These are phyloP conservation scores for Pseudoips prasinana DNA, from an alignment of 2,888 invertebrate genomes.

Conservation along the genomic window DNA sequence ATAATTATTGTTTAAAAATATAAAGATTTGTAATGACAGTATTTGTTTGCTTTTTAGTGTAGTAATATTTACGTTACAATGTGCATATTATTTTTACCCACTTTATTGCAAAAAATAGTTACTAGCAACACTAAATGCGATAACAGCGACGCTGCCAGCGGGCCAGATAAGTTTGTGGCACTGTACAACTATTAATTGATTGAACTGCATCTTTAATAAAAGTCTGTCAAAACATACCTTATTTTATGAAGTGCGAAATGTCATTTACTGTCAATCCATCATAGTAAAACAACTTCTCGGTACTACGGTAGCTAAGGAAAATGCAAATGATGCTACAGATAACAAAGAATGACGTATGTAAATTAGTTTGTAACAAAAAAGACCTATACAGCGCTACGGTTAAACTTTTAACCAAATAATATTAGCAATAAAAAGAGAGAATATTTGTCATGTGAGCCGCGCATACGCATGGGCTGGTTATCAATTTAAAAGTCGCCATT, in stretches of 20 bases:
- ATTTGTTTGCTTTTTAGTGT: no score
- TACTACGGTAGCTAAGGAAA: constrained; percentile 62
- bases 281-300: constrained; percentile 56
- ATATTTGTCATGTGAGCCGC: constrained; percentile 60
- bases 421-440: constrained; percentile 46
- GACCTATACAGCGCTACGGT: constrained; percentile 66
- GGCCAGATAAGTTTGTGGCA: no score
- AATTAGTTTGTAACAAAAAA: constrained; percentile 45
- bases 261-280: constrained; percentile 59
- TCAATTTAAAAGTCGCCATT: constrained; percentile 79
- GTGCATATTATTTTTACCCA: no score
- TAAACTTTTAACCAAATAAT: constrained; percentile 75
- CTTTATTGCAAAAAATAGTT: no score
- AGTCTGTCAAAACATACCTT: constrained; percentile 31
- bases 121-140: no score
- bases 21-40: no score
- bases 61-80: no score
- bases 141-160: no score
- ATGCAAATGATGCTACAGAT: constrained; percentile 49
- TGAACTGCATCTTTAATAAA: constrained; percentile 1
- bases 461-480: constrained; percentile 69
- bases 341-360: constrained; percentile 47
- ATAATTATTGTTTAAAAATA: no score
- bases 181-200: no score
- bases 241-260: constrained; percentile 59